Evolutionary conservation across 2,888 invertebrate species (phyloP).

Genomic region (Pherbina coryleti): DNA sequence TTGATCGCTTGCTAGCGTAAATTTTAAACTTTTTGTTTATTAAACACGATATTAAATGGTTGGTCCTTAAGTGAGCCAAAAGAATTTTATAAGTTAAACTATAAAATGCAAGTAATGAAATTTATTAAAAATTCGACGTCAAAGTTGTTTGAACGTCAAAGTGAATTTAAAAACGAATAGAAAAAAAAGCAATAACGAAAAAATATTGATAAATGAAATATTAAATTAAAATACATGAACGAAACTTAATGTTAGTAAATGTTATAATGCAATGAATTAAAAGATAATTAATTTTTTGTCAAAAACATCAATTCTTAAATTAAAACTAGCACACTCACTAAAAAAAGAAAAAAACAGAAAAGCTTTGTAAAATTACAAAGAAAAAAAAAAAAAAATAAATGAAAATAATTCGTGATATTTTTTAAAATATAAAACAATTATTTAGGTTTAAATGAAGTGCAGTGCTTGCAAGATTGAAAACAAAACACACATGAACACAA

Average conservation of each 20-base stretch:
- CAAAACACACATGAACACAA: not conserved
- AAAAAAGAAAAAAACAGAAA: not conserved
- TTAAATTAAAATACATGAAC: slow-evolving; percentile 37
- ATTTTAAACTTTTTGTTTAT: too few species aligned
- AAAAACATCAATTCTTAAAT: not conserved
- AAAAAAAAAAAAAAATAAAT: slow-evolving; percentile 58
- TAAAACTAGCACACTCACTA: not conserved
- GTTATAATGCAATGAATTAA: slow-evolving; percentile 41
- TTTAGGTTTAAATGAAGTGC: slow-evolving; percentile 33
- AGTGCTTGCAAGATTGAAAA: not conserved
- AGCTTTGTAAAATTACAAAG: slow-evolving; percentile 44
- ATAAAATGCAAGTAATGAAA: not conserved
- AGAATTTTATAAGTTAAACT: too few species aligned
- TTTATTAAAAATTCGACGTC: not conserved
- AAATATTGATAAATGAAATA: slow-evolving; percentile 46
- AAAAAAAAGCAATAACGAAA: slow-evolving; percentile 37
- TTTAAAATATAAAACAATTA: slow-evolving; percentile 43
- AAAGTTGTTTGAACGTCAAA: too few species aligned
- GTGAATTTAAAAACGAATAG: slow-evolving; percentile 13
- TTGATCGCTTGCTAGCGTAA: too few species aligned
- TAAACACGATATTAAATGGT: too few species aligned
- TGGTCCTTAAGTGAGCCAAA: too few species aligned
- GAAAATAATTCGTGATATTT: slow-evolving; percentile 63
- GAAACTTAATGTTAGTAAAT: not conserved
- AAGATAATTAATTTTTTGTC: not conserved